phyloP scores from a whole-genome alignment of 1,140 invertebrate species.

The Neotoxoptera formosana region DNA sequence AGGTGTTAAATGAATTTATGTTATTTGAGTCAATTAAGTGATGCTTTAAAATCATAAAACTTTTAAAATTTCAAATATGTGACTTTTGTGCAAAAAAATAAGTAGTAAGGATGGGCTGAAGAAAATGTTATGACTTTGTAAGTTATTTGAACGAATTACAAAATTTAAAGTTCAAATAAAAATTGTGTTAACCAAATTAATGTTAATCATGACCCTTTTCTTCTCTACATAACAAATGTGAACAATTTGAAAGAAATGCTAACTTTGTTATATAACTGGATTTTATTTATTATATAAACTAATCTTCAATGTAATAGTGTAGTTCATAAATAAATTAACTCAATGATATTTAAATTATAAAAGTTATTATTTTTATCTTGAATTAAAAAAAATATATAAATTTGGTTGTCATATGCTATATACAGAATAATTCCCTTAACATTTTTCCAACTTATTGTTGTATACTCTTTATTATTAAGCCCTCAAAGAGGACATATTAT shows the following conservation, averaged over 20 bases:
- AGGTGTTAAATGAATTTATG: background rate
- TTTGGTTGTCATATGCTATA: background rate
- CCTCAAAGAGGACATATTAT: background rate
- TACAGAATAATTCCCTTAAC: background rate
- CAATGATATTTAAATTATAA: background rate
- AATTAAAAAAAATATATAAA: background rate
- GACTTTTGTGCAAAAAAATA: slow-evolving; percentile 45
- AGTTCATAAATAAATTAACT: background rate
- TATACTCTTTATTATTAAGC: background rate
- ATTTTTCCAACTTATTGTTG: background rate
- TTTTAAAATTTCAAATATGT: slow-evolving; percentile 25
- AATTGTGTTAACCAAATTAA: background rate
- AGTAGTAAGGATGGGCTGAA: slow-evolving; percentile 52
- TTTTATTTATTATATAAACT: no score
- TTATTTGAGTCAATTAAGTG: slow-evolving; percentile 33
- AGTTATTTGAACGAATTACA: background rate
- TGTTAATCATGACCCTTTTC: background rate
- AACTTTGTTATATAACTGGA: background rate
- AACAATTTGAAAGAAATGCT: background rate
- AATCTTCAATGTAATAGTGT: background rate
- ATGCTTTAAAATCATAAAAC: slow-evolving; percentile 11
- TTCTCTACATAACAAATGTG: background rate
- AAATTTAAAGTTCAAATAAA: background rate
- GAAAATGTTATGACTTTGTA: background rate
- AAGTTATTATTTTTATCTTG: background rate